Conservation (phyloP, 2,888 invertebrate genomes). For the Drosophila prostipennis region DNA sequence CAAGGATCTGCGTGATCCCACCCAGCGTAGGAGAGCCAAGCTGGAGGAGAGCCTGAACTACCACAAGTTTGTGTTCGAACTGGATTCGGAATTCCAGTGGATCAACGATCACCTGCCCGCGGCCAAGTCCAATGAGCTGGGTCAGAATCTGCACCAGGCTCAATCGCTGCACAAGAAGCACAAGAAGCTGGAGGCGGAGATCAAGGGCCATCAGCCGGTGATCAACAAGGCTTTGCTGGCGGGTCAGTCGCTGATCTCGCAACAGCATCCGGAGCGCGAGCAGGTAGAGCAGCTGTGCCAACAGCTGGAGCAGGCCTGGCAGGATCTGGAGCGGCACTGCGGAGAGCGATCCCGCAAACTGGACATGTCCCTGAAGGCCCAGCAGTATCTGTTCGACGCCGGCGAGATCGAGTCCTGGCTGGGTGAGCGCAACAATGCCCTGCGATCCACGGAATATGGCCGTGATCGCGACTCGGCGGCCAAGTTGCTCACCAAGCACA, state of each 20-base stretch:
- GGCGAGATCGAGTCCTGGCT: conserved; percentile 97
- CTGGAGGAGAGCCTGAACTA: conserved; percentile 92
- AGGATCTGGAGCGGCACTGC: conserved; percentile 89
- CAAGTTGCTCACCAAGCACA: conserved; percentile 96
- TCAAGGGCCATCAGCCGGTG: conserved; percentile 93
- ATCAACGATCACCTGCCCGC: conserved; percentile 94
- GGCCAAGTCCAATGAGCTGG: conserved; percentile 90
- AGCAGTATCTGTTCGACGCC: conserved; percentile 96
- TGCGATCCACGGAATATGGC: conserved; percentile 94
- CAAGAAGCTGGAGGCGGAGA: conserved; percentile 95
- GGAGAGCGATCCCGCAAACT: conserved; percentile 90
- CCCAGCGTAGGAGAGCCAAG: conserved; percentile 89
- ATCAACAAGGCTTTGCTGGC: conserved; percentile 92
- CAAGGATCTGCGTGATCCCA: conserved; percentile 89
- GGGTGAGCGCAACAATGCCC: conserved; percentile 92
- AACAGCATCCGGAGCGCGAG: conserved; percentile 91
- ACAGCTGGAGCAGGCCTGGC: conserved; percentile 90
- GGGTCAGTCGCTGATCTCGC: conserved; percentile 90
- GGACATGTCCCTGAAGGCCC: conserved; percentile 94
- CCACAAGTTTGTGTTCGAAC: conserved; percentile 97
- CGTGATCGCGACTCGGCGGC: conserved; percentile 95
- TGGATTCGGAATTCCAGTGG: conserved; percentile 97
- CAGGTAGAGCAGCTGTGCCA: conserved; percentile 91
- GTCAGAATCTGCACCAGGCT: conserved; percentile 95
- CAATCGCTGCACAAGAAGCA: conserved; percentile 97